Evolutionary conservation across 2,797 vertebrate species (phyloP).

Genomic region (Alcedo atthis): DNA sequence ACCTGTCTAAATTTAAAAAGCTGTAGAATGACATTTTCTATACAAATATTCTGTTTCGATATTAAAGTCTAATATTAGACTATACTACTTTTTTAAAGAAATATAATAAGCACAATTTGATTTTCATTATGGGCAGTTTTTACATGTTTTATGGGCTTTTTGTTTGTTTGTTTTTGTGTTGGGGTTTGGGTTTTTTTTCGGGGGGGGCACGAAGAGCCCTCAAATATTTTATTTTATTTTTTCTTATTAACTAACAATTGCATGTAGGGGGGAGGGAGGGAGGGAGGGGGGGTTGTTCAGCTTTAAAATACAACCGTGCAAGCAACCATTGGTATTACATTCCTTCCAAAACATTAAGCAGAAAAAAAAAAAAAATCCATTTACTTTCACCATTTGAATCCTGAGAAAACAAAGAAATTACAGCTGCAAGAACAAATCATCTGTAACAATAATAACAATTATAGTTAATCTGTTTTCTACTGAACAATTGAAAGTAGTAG

Average conservation of each 20-base stretch:
- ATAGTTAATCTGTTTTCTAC: neutral
- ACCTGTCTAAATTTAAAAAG: neutral
- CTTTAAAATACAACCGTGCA: neutral
- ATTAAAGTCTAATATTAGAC: neutral
- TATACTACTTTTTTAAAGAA: neutral
- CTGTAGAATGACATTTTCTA: neutral
- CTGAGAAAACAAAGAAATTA: neutral
- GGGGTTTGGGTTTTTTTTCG: neutral
- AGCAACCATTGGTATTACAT: neutral
- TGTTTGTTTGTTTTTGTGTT: neutral
- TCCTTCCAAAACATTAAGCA: neutral
- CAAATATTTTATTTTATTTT: neutral
- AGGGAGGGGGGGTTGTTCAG: neutral
- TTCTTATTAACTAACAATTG: no score
- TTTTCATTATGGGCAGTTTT: no score
- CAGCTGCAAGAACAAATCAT: neutral
- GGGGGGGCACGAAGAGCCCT: neutral
- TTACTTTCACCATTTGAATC: neutral
- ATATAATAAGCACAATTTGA: neutral
- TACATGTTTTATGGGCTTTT: no score
- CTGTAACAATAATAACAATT: neutral
- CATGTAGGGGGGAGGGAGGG: accelerated
- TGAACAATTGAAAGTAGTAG: neutral
- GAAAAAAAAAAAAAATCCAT: neutral
- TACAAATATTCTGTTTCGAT: neutral